phyloP scores from a whole-genome alignment of 2,113 vertebrate genomes.

The Grallaria varia region DNA sequence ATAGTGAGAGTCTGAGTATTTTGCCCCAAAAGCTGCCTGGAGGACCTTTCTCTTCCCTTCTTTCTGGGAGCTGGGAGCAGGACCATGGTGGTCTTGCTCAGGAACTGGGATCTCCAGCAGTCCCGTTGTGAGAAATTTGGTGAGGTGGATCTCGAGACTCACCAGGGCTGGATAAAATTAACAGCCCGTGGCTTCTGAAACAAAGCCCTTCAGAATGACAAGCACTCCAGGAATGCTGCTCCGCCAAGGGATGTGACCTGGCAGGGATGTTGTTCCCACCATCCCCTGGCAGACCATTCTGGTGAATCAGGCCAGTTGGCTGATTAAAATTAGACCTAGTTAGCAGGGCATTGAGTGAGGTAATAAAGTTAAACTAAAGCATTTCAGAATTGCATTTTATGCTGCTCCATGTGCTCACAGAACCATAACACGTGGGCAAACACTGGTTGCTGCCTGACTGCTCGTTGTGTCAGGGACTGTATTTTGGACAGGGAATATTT shows the following conservation, averaged over 20 bases:
- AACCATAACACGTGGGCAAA: background rate
- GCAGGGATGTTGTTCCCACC: background rate
- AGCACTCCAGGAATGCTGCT: background rate
- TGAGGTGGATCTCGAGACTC: background rate
- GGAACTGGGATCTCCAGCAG: background rate
- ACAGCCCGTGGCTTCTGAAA: background rate
- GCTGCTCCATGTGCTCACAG: background rate
- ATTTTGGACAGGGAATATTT: background rate
- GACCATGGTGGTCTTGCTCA: background rate
- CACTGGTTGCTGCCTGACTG: background rate
- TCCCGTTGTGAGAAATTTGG: background rate
- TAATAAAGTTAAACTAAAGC: background rate
- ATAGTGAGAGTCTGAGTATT: background rate
- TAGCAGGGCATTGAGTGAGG: background rate
- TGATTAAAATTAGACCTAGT: slow-evolving; percentile 4
- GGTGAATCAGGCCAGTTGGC: background rate
- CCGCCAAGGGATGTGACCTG: background rate
- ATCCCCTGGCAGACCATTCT: background rate
- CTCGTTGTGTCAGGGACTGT: background rate
- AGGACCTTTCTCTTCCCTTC: background rate
- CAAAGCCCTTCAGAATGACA: background rate
- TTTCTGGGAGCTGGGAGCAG: background rate
- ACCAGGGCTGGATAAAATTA: background rate
- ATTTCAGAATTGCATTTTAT: background rate
- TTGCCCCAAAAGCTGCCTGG: background rate